phyloP scores from a whole-genome alignment of 2,113 vertebrate genomes.

The Cricetomys ansorgei region DNA sequence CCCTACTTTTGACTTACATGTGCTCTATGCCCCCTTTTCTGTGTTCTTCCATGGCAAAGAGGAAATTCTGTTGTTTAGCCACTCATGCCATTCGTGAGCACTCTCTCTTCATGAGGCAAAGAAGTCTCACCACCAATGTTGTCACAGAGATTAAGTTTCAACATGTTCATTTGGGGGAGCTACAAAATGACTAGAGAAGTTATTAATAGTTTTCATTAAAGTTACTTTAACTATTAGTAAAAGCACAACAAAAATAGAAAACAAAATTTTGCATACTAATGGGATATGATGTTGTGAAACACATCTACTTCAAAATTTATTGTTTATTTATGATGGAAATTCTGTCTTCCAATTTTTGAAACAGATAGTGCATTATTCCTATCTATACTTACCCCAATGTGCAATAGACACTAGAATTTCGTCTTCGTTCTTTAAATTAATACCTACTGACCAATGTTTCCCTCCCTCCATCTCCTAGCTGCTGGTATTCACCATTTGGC shows the following conservation, averaged over 20 bases:
- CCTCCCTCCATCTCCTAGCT: fast-evolving
- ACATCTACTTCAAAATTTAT: not conserved
- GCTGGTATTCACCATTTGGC: not conserved
- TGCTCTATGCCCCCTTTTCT: not conserved
- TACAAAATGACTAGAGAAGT: not conserved
- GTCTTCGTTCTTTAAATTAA: not conserved
- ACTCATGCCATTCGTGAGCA: not conserved
- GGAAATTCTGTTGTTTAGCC: not conserved
- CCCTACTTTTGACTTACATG: not conserved
- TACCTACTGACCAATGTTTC: not conserved
- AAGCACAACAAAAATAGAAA: not conserved
- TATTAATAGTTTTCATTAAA: not conserved
- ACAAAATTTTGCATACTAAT: not conserved
- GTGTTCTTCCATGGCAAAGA: not conserved
- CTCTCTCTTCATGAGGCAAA: not conserved
- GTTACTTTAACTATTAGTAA: not conserved
- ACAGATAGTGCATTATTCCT: not conserved
- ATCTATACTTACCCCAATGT: not conserved
- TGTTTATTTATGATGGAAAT: not conserved
- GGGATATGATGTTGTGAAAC: not conserved
- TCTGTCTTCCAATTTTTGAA: not conserved
- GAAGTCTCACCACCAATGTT: not conserved
- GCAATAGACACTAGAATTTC: no score
- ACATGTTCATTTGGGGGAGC: not conserved
- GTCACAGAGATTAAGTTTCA: not conserved